These are phyloP conservation scores for Oreohelix idahoensis DNA, from an alignment of 1,140 invertebrate species.

Conservation along the genomic window DNA sequence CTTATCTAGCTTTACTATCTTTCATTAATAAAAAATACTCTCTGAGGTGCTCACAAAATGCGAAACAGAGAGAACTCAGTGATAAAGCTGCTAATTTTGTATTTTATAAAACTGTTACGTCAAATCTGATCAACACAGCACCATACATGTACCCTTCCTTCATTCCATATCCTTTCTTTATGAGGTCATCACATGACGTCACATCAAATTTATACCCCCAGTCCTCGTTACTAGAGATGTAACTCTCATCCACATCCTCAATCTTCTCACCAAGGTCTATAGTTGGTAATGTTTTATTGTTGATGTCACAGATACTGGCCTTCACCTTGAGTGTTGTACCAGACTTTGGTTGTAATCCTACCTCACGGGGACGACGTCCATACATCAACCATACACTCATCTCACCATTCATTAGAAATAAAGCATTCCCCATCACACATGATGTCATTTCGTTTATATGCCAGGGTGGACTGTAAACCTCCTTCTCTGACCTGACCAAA, in stretches of 20 bases:
- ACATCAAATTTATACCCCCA: too few species aligned
- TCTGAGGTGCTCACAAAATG: too few species aligned
- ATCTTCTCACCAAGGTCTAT: neutral
- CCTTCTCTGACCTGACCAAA: neutral
- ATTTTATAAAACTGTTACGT: too few species aligned
- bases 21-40: too few species aligned
- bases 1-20: too few species aligned
- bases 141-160: too few species aligned
- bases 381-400: neutral
- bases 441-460: constrained; percentile 1
- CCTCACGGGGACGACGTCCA: neutral
- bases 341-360: neutral
- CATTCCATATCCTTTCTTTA: too few species aligned
- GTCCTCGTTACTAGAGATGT: neutral
- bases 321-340: constrained; percentile 6
- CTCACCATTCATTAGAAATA: neutral
- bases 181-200: too few species aligned
- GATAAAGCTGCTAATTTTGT: too few species aligned
- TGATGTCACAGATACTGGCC: neutral
- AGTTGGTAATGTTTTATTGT: neutral
- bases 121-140: too few species aligned
- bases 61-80: too few species aligned
- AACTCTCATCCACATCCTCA: neutral
- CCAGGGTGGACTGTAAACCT: neutral
- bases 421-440: neutral